Percentiles rank a stretch among this genome's conserved stretches.
Conservation (phyloP, 2,888 invertebrate genomes). For the Tachystola acroxantha region DNA sequence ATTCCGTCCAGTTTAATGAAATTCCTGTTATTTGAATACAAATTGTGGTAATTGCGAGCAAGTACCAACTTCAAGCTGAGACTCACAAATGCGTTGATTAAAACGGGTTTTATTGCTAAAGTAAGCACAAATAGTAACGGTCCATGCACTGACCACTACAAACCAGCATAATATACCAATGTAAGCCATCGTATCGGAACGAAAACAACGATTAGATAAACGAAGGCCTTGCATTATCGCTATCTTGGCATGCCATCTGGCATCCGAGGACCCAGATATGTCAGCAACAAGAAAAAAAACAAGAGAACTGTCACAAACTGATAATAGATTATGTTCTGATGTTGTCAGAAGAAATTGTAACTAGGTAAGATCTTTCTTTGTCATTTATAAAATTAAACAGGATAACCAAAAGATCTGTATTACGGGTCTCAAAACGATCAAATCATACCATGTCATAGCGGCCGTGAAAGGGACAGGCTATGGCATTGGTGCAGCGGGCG, state of each 20-base stretch:
- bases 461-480: no score
- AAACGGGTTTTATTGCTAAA: background rate
- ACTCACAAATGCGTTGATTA: background rate
- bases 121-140: conserved; percentile 2
- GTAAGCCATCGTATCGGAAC: conserved; percentile 19
- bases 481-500: no score
- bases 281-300: background rate
- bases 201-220: conserved; percentile 36
- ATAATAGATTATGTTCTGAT: no score
- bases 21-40: background rate
- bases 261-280: background rate
- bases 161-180: background rate
- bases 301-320: background rate
- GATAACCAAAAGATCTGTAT: no score
- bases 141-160: background rate
- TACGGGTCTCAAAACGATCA: no score
- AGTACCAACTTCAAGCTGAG: background rate
- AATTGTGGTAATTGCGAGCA: background rate
- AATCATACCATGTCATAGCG: no score
- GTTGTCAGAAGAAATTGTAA: no score
- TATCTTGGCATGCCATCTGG: conserved; percentile 17
- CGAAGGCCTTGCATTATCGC: conserved; percentile 22
- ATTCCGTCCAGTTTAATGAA: no score
- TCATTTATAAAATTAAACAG: no score
- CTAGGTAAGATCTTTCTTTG: no score